Evolutionary conservation across 2,888 invertebrate genomes (phyloP).

Genomic region (Ellobium chinense): DNA sequence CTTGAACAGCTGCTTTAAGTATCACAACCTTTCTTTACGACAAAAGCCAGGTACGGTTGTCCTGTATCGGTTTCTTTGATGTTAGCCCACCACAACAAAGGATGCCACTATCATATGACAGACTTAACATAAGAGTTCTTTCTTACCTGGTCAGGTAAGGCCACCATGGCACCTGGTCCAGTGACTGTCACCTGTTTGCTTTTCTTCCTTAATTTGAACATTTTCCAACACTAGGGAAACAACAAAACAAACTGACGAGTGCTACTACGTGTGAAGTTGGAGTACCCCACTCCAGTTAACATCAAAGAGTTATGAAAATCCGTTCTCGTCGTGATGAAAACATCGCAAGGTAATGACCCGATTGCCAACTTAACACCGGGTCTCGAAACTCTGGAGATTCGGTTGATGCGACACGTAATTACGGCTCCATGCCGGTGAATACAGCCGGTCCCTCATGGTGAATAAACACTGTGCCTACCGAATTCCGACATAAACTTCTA

Average conservation of each 20-base stretch:
- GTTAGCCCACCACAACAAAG: neutral
- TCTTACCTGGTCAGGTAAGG: conserved; percentile 32
- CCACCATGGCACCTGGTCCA: neutral
- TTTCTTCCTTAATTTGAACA: conserved; percentile 35
- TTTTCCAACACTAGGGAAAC: neutral
- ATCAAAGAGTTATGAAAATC: too few relatives aligned
- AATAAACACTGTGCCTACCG: too few relatives aligned
- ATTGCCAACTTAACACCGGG: too few relatives aligned
- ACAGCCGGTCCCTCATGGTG: too few relatives aligned
- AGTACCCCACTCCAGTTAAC: neutral
- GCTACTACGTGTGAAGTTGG: neutral
- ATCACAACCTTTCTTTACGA: neutral
- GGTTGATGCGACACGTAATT: too few relatives aligned
- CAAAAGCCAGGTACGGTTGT: neutral
- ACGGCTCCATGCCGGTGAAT: too few relatives aligned
- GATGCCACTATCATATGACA: too few relatives aligned
- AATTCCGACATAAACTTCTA: too few relatives aligned
- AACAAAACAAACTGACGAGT: neutral
- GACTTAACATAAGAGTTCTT: too few relatives aligned
- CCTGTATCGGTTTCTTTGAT: neutral
- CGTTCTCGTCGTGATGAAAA: too few relatives aligned
- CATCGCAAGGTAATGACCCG: too few relatives aligned
- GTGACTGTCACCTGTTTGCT: conserved; percentile 27
- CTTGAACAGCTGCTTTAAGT: neutral
- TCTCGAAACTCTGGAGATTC: too few relatives aligned